Evolutionary conservation across 2,888 invertebrate genomes (phyloP), one percentile per base, ranked within the genome.

Genomic region (Dastarcus helophoroides): DNA sequence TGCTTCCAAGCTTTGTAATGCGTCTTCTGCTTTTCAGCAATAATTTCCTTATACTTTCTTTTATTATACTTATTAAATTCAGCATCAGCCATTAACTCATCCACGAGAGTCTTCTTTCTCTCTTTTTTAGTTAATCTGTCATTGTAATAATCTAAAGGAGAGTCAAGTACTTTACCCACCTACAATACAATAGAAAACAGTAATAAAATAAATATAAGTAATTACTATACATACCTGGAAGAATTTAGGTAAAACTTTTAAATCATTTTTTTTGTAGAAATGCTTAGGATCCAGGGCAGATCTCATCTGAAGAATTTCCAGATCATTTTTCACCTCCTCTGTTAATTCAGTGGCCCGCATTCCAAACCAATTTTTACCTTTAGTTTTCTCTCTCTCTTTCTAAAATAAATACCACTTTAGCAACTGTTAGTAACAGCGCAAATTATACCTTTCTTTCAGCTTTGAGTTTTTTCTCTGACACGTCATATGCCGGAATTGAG

Each of bases 211-310:
- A n/a, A 36, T 23, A 16, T 23, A 22, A 22, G 32, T 16, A 19
- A 19, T n/a, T 19, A 12, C 4, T 10, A 21, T 16, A 47, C 46
- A 54, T 60, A 86, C 85, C 69, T 89, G 88, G 62, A 95, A 95
- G 57, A 86, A 94, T 63, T 94, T 95, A 0, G 95, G 94, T 16
- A 89, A 52, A 2, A 73, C 78, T 62, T 82, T 80, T 42, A 81
- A 68, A 52, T 90, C 88, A 56, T 88, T 90, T 50, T 85, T 84
- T 60, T 94, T 94, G 64, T 95, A 97, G 63, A 94, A 95, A 43
- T 79, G 79, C 58, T 93, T 93, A 0, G 93, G 88, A 64, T 97
- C 83, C 7, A 95, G 62, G 0, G 75, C 85, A 0, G 86, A 83
- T 47, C 97, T 74, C 93, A 97, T 93, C 63, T 88, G 82, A 2